Evolutionary conservation across 2,113 vertebrate genomes (phyloP).

Genomic region (Holacanthus passer): DNA sequence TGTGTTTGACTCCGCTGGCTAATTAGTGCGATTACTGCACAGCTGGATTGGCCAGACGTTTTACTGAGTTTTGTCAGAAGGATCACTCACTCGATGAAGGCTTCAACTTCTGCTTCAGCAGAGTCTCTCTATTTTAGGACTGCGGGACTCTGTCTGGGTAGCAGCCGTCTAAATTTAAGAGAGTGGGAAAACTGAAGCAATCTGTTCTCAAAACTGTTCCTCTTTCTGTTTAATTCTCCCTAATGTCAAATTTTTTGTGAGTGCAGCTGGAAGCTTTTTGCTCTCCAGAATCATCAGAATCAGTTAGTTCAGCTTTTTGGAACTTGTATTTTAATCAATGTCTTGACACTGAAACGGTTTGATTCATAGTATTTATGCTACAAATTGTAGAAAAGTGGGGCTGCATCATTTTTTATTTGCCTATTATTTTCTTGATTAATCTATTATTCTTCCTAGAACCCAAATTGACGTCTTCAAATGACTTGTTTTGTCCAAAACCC

Average conservation of each 20-base stretch:
- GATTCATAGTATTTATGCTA: neutral
- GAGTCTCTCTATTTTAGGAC: conserved; percentile 82
- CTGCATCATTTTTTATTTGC: no score
- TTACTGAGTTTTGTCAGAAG: conserved; percentile 92
- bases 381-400: neutral
- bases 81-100: conserved; percentile 90
- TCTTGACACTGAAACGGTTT: neutral
- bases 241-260: neutral
- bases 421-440: neutral
- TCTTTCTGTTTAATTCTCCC: conserved; percentile 56
- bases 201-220: conserved; percentile 55
- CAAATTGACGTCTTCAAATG: neutral
- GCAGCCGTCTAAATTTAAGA: conserved; percentile 75
- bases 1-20: conserved; percentile 89
- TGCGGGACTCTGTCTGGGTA: conserved; percentile 73
- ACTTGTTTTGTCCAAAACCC: neutral
- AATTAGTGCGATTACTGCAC: conserved; percentile 98
- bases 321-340: neutral
- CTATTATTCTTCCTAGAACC: neutral
- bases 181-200: conserved; percentile 77
- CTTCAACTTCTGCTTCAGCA: conserved; percentile 91
- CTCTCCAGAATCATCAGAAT: neutral
- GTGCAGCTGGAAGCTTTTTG: neutral
- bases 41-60: conserved; percentile 93
- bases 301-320: neutral